phyloP scores from a whole-genome alignment of 2,888 invertebrate species.

The Dryococelus australis region DNA sequence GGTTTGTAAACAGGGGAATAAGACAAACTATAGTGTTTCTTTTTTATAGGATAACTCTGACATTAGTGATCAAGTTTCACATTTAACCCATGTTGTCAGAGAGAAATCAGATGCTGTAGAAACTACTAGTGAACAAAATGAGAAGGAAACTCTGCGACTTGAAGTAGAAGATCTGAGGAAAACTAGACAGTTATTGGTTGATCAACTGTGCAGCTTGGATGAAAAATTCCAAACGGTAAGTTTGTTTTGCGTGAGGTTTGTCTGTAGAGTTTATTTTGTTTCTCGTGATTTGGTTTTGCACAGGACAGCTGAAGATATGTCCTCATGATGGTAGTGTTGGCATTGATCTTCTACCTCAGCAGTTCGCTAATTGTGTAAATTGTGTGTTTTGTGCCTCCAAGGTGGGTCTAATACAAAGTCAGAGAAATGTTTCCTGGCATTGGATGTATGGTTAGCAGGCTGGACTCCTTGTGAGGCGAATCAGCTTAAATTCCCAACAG shows the following conservation, averaged over 20 bases:
- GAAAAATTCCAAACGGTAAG: conserved; percentile 71
- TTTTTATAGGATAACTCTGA: conserved; percentile 65
- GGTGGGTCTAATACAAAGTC: too few species aligned
- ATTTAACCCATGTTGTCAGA: conserved; percentile 72
- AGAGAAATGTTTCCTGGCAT: too few species aligned
- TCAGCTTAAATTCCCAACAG: too few species aligned
- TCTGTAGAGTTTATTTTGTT: background rate
- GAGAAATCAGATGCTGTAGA: conserved; percentile 74
- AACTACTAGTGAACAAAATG: conserved; percentile 64
- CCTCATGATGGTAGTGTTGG: too few species aligned
- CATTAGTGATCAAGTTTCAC: conserved; percentile 72
- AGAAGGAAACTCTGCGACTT: conserved; percentile 72
- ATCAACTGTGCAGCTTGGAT: conserved; percentile 77
- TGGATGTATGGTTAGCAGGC: too few species aligned
- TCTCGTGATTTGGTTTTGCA: too few species aligned
- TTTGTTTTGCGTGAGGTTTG: too few species aligned
- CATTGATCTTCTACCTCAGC: too few species aligned
- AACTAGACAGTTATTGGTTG: conserved; percentile 79
- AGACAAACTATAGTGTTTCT: background rate
- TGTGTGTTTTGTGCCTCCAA: too few species aligned
- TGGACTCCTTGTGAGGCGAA: too few species aligned
- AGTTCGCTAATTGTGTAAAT: too few species aligned
- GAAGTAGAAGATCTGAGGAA: conserved; percentile 82
- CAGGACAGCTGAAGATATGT: too few species aligned
- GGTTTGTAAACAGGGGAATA: background rate